Base-by-base conservation (phyloP, 2,797 vertebrate genomes). In the Catamblyrhynchus diadema region DNA sequence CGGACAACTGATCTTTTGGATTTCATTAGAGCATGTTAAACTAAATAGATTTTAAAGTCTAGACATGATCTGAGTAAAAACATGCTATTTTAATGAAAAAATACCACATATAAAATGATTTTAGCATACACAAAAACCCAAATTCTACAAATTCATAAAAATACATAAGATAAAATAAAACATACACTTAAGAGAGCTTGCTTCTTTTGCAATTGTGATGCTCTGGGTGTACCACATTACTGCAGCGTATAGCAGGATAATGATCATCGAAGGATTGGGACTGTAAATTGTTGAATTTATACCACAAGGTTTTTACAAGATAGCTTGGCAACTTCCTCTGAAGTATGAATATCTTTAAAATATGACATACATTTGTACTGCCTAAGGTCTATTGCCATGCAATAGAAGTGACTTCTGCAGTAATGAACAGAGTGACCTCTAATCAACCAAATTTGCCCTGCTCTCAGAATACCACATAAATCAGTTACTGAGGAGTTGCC, bases 351-450 rank as follows among this genome's bases (percentile, higher is more conserved):
- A 86, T 22, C 50, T 93, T 92, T 83, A 94, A 90, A 94, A 85
- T 54, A 85, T 10, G 61, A 71, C 42, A 75, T 17, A 87, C 10
- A 56, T 89, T 87, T 85, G 23, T 74, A 70, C 6, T 78, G 91
- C 65, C 64, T 57, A 41, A 90, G 71, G 83, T 81, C 75, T 81
- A 70, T 64, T 88, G 47, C 79, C 48, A 66, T 41, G 72, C 59
- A 84, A 56, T 28, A 75, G 15, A 91, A 96, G 66, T 32, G 25
- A 84, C 71, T 88, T 66, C 62, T 91, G 47, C 0, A 0, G 50
- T 94, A 95, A 94, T 57, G 74, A 95, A 93, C 51, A 87, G 81
- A 93, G 51, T 18, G 78, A 92, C 91, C 74, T 92, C 81, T 75
- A 67, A 92, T 85, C 86, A 94, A 90, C 61, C 62, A 48, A 60